Percentiles rank a stretch among this genome's conserved stretches.
Evolutionary conservation across 2,888 invertebrate species (phyloP).

Genomic region (Belgica antarctica): DNA sequence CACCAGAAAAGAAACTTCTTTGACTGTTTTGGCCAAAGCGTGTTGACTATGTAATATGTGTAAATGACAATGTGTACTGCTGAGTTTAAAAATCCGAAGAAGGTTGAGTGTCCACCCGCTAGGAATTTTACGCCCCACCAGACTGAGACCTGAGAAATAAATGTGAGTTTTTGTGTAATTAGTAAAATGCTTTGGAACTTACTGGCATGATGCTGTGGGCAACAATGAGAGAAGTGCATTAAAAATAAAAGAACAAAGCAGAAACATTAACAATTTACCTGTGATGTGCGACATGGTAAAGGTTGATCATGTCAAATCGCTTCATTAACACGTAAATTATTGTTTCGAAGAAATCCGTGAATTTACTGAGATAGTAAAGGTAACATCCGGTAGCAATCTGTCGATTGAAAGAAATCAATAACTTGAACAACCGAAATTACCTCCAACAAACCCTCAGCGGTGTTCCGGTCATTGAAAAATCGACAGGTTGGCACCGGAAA

Average conservation of each 20-base stretch:
- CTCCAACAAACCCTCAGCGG: constrained; percentile 15
- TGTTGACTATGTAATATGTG: constrained; percentile 69
- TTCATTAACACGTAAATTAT: constrained; percentile 25
- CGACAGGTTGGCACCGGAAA: constrained; percentile 75
- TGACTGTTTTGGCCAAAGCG: neutral
- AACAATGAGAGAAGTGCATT: no score
- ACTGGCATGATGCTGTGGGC: constrained; percentile 35
- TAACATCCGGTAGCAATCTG: constrained; percentile 34
- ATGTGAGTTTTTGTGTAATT: no score
- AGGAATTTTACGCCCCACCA: constrained; percentile 90
- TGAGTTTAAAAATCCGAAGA: constrained; percentile 90
- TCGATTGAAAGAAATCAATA: no score
- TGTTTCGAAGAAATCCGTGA: constrained; percentile 38
- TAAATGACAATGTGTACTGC: constrained; percentile 96
- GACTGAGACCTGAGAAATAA: constrained; percentile 67
- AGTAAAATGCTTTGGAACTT: neutral
- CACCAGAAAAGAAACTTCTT: constrained; percentile 23
- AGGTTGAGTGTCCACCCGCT: constrained; percentile 80
- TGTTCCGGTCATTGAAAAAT: constrained; percentile 57
- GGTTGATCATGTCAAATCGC: constrained; percentile 38
- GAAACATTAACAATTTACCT: no score
- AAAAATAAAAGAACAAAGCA: no score
- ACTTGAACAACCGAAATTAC: no score
- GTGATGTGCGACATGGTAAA: constrained; percentile 38
- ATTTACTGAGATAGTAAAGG: constrained; percentile 38